These are phyloP conservation scores for Amblyteles armatorius DNA, from an alignment of 2,888 invertebrate genomes.

Conservation along the genomic window DNA sequence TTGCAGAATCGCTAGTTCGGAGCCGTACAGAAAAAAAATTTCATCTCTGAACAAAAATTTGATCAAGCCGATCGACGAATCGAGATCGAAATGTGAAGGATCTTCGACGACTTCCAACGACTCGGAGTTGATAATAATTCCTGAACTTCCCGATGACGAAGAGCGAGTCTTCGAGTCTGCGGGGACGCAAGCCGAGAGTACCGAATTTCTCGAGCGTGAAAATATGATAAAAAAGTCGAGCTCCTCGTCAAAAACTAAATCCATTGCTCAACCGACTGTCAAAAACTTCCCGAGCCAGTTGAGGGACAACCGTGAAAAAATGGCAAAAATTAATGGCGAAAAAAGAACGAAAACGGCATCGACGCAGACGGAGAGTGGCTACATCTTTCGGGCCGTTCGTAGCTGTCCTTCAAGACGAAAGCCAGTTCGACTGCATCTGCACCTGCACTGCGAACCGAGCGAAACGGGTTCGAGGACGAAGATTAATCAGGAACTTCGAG, in stretches of 20 bases:
- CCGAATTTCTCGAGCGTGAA: conserved; percentile 1
- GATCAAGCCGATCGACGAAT: neutral
- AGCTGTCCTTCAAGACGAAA: conserved; percentile 67
- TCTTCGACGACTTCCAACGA: neutral
- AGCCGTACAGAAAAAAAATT: neutral
- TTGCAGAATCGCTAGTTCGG: neutral
- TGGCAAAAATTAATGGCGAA: neutral
- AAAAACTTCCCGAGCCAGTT: neutral
- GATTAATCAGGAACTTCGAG: conserved; percentile 29
- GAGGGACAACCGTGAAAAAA: neutral
- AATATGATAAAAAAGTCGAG: neutral
- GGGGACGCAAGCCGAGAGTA: neutral
- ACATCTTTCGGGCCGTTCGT: conserved; percentile 64
- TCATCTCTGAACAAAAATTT: neutral
- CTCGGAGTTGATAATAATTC: neutral
- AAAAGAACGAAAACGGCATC: conserved; percentile 22
- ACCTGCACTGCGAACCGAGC: neutral
- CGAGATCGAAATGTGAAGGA: neutral
- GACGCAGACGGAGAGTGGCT: conserved; percentile 70
- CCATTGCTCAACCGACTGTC: neutral
- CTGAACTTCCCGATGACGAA: neutral
- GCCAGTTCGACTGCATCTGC: conserved; percentile 28
- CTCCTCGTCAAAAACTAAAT: neutral
- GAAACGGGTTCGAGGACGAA: neutral
- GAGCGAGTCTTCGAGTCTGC: neutral